Base-by-base conservation (phyloP, 2,113 vertebrate species). In the Sander vitreus region DNA sequence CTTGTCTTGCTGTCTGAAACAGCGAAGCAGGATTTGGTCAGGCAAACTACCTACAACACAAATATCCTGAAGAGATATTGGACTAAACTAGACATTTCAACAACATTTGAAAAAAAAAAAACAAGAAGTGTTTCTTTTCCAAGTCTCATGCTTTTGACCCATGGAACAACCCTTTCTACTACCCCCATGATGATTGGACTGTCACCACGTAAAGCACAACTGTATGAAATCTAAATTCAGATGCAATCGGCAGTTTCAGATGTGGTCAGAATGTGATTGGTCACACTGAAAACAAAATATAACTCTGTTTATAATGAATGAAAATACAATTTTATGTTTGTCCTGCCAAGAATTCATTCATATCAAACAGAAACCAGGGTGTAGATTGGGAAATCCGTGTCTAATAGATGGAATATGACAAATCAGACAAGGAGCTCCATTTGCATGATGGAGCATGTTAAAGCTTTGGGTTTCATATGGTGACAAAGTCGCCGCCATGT, bases 231-330 rank as follows among this genome's bases (percentile, higher is more conserved):
- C 66, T 39, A 55, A 82, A 81, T 59, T 85, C 69, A 55, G 72
- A 85, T 79, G 70, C 70, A 85, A 81, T 82, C 63, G 7, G 23
- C 36, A 50, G 66, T 79, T 90, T 85, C 79, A 57, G 72, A 81
- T 30, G 81, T 80, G 78, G 88, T 83, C 73, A 57, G 36, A 76
- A 84, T 85, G 64, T 54, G 60, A 85, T 78, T 78, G 71, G 82
- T 64, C 74, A 71, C 67, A 65, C 51, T 53, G 64, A 75, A 81
- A 85, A 74, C 75, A 78, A 77, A 88, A 78, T 64, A 59, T 45
- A 47, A 85, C 84, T 73, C 63, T 10, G 69, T 72, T 71, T 73
- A 80, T 66, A 81, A 81, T 76, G 64, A 88, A 75, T 79, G 77
- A 25, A 81, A 83, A 87, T 76, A 39, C 45, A 62, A 73, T 75